Evolutionary conservation across 1,140 invertebrate species (phyloP).

Genomic region (Drosophila obscura): DNA sequence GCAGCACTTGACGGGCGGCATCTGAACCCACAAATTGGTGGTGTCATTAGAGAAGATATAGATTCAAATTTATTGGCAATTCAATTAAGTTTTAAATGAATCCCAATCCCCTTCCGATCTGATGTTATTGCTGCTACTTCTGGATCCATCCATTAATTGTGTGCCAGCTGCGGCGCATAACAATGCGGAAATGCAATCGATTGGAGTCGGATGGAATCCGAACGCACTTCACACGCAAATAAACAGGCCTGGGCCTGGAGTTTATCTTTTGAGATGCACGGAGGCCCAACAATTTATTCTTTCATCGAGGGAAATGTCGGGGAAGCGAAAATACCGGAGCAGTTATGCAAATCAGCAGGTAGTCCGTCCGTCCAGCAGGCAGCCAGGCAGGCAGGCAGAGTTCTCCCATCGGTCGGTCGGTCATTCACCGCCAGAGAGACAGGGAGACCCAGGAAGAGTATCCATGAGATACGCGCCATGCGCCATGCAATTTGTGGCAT

Average conservation of each 20-base stretch:
- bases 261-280: constrained; percentile 43
- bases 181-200: constrained; percentile 72
- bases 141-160: constrained; percentile 43
- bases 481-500: constrained; percentile 43
- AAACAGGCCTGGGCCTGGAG: constrained; percentile 36
- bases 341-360: constrained; percentile 62
- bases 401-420: constrained; percentile 26
- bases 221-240: constrained; percentile 76
- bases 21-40: constrained; percentile 49
- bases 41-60: constrained; percentile 53
- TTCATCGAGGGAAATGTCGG: neutral
- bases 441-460: constrained; percentile 15
- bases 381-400: constrained; percentile 8
- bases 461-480: constrained; percentile 45
- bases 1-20: constrained; percentile 33
- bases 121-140: constrained; percentile 1
- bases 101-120: constrained; percentile 2
- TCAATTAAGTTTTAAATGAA: constrained; percentile 49
- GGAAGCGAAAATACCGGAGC: constrained; percentile 23
- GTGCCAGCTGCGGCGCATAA: constrained; percentile 37
- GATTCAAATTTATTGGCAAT: constrained; percentile 64
- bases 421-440: constrained; percentile 33
- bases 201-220: constrained; percentile 60
- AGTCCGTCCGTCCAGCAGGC: constrained; percentile 26
- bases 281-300: constrained; percentile 42